Conservation (phyloP, 1,140 invertebrate genomes). For the Diachasmimorpha longicaudata region DNA sequence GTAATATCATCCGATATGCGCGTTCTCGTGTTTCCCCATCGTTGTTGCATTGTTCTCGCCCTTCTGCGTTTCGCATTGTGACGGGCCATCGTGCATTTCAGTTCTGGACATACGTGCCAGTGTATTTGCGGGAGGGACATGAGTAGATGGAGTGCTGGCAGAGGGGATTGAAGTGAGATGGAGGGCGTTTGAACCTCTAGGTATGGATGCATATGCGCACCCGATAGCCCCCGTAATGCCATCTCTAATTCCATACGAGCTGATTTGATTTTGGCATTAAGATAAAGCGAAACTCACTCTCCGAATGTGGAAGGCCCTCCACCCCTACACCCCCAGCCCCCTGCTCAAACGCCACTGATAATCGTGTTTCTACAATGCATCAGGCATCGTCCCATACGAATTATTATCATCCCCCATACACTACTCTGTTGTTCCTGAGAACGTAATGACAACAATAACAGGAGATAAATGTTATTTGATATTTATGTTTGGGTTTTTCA, state of each 20-base stretch:
- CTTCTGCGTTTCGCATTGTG: constrained; percentile 52
- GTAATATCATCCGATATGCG: constrained; percentile 57
- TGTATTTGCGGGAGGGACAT: background rate
- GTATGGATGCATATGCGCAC: constrained; percentile 53
- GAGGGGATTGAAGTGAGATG: background rate
- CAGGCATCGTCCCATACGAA: constrained; percentile 8
- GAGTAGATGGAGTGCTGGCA: background rate
- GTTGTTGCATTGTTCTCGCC: constrained; percentile 56
- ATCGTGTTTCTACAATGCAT: constrained; percentile 32
- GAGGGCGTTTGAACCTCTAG: background rate
- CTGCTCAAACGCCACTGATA: constrained; percentile 3
- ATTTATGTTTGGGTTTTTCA: background rate
- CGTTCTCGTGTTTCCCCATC: constrained; percentile 54
- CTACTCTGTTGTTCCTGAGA: constrained; percentile 8
- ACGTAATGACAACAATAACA: constrained; percentile 25
- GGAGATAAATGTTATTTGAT: background rate
- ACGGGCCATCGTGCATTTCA: constrained; percentile 35
- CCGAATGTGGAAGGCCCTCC: background rate
- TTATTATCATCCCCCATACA: constrained; percentile 20
- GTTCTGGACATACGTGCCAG: background rate
- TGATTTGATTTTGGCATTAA: constrained; percentile 64
- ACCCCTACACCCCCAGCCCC: background rate
- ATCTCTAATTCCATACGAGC: constrained; percentile 61
- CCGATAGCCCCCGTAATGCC: constrained; percentile 60
- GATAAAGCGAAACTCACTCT: constrained; percentile 51